Conservation (phyloP, 2,888 invertebrate genomes). For the Molorchus minor region DNA sequence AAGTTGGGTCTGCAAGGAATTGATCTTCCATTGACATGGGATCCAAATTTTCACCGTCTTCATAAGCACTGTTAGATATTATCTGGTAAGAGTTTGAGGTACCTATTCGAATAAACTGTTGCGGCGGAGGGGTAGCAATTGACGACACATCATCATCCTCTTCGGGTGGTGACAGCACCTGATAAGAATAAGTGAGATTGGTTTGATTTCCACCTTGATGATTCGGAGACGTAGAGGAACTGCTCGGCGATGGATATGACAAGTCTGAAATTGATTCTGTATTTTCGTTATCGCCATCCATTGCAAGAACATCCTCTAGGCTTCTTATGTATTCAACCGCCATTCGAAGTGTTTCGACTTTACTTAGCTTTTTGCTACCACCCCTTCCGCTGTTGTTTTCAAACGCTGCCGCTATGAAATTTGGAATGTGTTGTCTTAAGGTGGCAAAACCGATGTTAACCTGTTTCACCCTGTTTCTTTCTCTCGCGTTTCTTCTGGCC, state of each 20-base stretch:
- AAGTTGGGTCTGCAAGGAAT: conserved; percentile 61
- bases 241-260: conserved; percentile 58
- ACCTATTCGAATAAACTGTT: conserved; percentile 67
- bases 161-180: conserved; percentile 63
- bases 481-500: conserved; percentile 89
- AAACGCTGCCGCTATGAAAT: conserved; percentile 77
- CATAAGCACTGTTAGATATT: conserved; percentile 68
- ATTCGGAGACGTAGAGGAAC: conserved; percentile 51
- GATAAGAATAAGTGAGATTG: conserved; percentile 46
- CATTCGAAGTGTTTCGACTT: conserved; percentile 89
- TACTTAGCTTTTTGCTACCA: conserved; percentile 80
- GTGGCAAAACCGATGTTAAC: conserved; percentile 91
- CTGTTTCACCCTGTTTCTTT: conserved; percentile 91
- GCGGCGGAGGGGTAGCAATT: conserved; percentile 64
- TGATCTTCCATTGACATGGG: conserved; percentile 61
- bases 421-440: conserved; percentile 87
- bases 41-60: conserved; percentile 69
- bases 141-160: conserved; percentile 65
- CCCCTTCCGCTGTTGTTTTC: conserved; percentile 73
- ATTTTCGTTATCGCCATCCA: conserved; percentile 65
- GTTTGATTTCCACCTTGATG: conserved; percentile 17
- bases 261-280: conserved; percentile 49
- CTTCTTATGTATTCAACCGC: conserved; percentile 90
- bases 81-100: conserved; percentile 72
- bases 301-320: conserved; percentile 77